Percentiles rank a stretch among this genome's conserved stretches.
phyloP scores from a whole-genome alignment of 2,888 invertebrate species.

The Zygothrica quintamaculata region DNA sequence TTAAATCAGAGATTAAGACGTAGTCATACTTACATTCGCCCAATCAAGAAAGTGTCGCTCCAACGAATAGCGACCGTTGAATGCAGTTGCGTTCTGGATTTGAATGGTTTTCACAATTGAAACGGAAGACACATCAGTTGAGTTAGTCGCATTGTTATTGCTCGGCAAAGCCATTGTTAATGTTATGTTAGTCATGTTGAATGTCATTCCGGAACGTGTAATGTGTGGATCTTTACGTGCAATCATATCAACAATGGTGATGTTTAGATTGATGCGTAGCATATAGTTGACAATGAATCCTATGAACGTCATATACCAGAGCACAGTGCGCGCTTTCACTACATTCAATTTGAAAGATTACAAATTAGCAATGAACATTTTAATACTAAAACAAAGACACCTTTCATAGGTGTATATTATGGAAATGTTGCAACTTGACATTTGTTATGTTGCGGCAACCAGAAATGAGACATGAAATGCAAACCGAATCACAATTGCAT shows the following conservation, averaged over 20 bases:
- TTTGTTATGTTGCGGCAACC: constrained; percentile 12
- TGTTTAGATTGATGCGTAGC: constrained; percentile 88
- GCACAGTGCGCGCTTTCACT: constrained; percentile 85
- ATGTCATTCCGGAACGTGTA: constrained; percentile 9
- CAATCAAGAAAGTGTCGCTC: constrained; percentile 72
- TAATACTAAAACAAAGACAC: constrained; percentile 26
- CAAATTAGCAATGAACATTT: background rate
- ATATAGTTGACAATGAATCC: constrained; percentile 90
- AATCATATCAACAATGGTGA: constrained; percentile 89
- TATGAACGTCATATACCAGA: constrained; percentile 88
- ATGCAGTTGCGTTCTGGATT: constrained; percentile 19
- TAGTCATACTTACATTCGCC: constrained; percentile 69
- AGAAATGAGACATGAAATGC: constrained; percentile 39
- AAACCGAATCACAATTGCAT: constrained; percentile 25
- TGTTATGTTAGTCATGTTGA: constrained; percentile 5
- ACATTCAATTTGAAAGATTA: constrained; percentile 16
- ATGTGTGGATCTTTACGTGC: constrained; percentile 32
- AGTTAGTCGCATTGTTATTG: constrained; percentile 19
- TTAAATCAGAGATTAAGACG: background rate
- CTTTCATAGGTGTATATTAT: constrained; percentile 4
- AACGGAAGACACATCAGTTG: constrained; percentile 12
- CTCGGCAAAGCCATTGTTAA: background rate
- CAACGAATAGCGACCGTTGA: constrained; percentile 55
- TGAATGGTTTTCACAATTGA: background rate
- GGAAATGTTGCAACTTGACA: background rate